Evolutionary conservation across 1,140 invertebrate species (phyloP).

Genomic region (Pararge aegeria): DNA sequence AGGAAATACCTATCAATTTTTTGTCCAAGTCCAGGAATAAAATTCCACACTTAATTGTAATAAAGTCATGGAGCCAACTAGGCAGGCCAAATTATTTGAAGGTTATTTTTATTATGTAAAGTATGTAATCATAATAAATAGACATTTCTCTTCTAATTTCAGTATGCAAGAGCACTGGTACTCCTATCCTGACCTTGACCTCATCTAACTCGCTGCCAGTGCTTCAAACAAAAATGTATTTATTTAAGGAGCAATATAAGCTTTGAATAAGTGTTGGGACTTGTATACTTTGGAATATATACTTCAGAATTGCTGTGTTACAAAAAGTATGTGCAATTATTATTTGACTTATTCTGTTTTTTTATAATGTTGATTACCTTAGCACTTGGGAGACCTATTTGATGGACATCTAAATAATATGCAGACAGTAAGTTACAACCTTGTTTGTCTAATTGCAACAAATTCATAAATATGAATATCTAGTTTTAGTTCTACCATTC

Average conservation of each 20-base stretch:
- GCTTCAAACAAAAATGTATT: conserved; percentile 45
- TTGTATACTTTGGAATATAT: conserved; percentile 47
- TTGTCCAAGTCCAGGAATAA: too few species aligned
- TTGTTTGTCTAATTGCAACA: too few species aligned
- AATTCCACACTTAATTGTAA: too few species aligned
- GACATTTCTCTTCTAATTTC: conserved; percentile 43
- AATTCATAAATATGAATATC: too few species aligned
- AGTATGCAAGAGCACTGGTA: conserved; percentile 59
- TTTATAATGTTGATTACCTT: conserved; percentile 58
- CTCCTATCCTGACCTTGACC: conserved; percentile 44
- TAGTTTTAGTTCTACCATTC: too few species aligned
- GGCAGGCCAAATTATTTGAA: too few species aligned
- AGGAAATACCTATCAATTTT: too few species aligned
- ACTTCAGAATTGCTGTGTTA: conserved; percentile 49
- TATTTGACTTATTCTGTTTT: conserved; percentile 42
- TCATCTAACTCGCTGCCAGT: conserved; percentile 46
- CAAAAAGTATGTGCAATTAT: conserved; percentile 50
- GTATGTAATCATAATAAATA: not conserved
- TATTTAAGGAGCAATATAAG: conserved; percentile 50
- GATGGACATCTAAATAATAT: not conserved
- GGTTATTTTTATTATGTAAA: too few species aligned
- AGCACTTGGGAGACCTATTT: conserved; percentile 37
- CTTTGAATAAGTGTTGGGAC: conserved; percentile 60
- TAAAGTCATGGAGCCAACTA: too few species aligned
- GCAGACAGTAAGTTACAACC: too few species aligned